Base-by-base conservation (phyloP, 1,140 invertebrate genomes). In the Oedothorax gibbosus region DNA sequence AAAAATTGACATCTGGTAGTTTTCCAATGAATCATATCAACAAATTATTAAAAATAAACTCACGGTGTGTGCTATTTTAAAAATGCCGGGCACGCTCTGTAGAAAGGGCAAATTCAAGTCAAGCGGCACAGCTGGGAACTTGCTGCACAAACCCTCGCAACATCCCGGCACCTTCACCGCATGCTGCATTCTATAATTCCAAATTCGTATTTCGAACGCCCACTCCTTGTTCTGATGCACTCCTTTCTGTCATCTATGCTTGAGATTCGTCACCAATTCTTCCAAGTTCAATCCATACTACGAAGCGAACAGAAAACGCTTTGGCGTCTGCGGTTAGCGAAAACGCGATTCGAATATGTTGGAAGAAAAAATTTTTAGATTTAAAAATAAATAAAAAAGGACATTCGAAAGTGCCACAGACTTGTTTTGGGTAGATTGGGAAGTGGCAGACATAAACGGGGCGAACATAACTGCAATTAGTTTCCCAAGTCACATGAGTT, bases 171-270 rank as follows among this genome's bases (percentile, higher is more conserved):
- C 77, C 9, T 68, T 79, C 12, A 79, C 64, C 14, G 77, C 77
- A 79, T 79, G 57, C 77, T 79, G 77, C 77, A 79, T 79, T 79
- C 77, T 79, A 79, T 56, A 68, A 56, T 68, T 68, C 49, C 64
- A n/a, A 51, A 9, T 35, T 68, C 21, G 15, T 18, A 11, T 35
- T 35, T n/a, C 15, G 15, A 62, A n/a, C 60, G 15, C 15, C 15
- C 7, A 62, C 60, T 62, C 18, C 11, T 62, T 12, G 60, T 18
- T 62, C 18, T n/a, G 18, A 62, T n/a, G 18, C 18, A 62, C 60
- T 62, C 11, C 60, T 62, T 62, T 18, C 15, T n/a, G 60, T n/a
- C 18, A 18, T 62, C 18, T 18, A n/a, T 8, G 15, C 15, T n/a
- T 6, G 7, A 62, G 15, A 12, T 18, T 15, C 15, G 18, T 62